Conservation (phyloP, 2,888 invertebrate genomes). For the Stratiomys singularior region DNA sequence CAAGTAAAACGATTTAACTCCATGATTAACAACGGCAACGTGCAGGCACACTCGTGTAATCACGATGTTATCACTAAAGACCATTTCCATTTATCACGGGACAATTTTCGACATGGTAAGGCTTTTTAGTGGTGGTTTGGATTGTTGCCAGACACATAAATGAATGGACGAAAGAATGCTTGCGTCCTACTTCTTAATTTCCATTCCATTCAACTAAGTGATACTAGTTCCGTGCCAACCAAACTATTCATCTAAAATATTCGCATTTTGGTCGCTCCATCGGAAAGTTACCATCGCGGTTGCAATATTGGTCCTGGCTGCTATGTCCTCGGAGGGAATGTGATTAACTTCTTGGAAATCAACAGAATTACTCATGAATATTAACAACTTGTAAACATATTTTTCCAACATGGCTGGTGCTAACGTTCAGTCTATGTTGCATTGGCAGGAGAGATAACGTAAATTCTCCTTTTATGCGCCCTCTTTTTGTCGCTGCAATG, state of each 20-base stretch:
- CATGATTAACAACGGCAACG: conserved; percentile 39
- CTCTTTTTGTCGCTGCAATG: too few relatives aligned
- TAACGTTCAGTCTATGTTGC: not conserved
- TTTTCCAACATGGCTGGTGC: not conserved
- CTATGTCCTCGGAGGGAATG: not conserved
- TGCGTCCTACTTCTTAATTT: not conserved
- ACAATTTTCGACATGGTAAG: conserved; percentile 39
- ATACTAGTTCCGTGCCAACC: not conserved
- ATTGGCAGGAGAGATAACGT: not conserved
- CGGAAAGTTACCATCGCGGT: not conserved
- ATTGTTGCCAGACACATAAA: conserved; percentile 29
- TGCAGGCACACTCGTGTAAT: conserved; percentile 34
- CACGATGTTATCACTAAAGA: conserved; percentile 40
- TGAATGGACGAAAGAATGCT: not conserved
- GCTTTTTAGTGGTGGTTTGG: conserved; percentile 22
- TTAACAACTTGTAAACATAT: conserved; percentile 6
- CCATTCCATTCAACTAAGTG: not conserved
- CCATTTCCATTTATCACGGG: conserved; percentile 34
- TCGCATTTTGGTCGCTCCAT: not conserved
- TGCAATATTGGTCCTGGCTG: not conserved
- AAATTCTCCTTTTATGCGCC: conserved; percentile 1
- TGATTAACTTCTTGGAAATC: conserved; percentile 2
- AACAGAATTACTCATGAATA: conserved; percentile 6
- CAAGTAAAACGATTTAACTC: conserved; percentile 29
- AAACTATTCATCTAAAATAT: not conserved